Conservation (phyloP, 2,113 vertebrate genomes). For the Collichthys lucidus region DNA sequence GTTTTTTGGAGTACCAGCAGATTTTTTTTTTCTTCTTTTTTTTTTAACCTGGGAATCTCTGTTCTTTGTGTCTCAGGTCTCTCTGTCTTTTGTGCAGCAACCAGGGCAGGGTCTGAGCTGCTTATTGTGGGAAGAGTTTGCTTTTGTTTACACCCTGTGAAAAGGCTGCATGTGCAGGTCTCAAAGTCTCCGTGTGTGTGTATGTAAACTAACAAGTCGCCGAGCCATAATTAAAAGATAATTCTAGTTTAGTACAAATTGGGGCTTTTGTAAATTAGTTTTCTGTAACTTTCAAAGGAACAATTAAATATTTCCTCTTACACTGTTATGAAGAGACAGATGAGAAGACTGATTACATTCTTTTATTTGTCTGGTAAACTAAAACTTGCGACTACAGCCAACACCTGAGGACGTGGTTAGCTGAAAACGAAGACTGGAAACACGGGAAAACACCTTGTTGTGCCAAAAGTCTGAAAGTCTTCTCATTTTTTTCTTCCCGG, state of each 20-base stretch:
- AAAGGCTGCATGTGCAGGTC: constrained; percentile 38
- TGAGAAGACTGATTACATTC: not conserved
- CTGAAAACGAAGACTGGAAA: no score
- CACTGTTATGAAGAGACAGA: not conserved
- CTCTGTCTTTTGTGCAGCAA: constrained; percentile 69
- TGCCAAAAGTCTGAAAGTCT: no score
- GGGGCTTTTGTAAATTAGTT: not conserved
- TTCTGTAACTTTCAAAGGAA: not conserved
- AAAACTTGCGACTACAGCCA: not conserved
- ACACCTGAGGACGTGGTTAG: not conserved
- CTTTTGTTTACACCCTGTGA: constrained; percentile 70
- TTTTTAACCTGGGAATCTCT: constrained; percentile 58
- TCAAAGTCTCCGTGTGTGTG: constrained; percentile 12
- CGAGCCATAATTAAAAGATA: constrained; percentile 3
- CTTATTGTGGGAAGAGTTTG: constrained; percentile 61
- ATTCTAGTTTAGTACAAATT: constrained; percentile 8
- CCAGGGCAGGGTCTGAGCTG: constrained; percentile 65
- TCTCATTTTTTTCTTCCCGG: no score
- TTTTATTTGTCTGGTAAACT: no score
- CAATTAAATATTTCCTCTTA: not conserved
- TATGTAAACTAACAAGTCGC: constrained; percentile 21
- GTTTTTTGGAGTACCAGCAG: constrained; percentile 39
- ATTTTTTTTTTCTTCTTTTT: constrained; percentile 20
- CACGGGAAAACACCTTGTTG: no score
- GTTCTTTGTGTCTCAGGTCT: constrained; percentile 70